A percentile compares a stretch with the other conserved stretches of the same genome.
These are phyloP conservation scores for Macrosoma leucophasiata DNA, from an alignment of 2,888 invertebrate genomes.

Conservation along the genomic window DNA sequence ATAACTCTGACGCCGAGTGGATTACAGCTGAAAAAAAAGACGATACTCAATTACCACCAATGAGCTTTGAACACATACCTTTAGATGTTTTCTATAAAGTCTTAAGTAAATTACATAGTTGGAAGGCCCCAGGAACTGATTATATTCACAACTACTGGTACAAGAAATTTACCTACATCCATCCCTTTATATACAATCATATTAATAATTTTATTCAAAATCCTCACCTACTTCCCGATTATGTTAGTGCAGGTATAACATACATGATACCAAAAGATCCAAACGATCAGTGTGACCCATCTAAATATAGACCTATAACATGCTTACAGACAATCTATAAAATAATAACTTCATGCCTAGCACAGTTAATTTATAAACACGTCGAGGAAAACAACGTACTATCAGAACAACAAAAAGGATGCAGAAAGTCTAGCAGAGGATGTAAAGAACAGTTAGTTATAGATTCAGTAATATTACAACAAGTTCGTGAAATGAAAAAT, in stretches of 20 bases:
- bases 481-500: constrained; percentile 12
- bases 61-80: constrained; percentile 7
- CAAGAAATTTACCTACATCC: constrained; percentile 12
- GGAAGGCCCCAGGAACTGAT: constrained; percentile 18
- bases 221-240: constrained; percentile 14
- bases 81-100: constrained; percentile 8
- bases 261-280: constrained; percentile 19
- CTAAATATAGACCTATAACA: constrained; percentile 12
- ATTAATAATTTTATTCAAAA: constrained; percentile 10
- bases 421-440: constrained; percentile 2
- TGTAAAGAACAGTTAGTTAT: constrained; percentile 7
- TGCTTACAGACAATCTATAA: constrained; percentile 12
- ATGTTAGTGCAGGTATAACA: constrained; percentile 17
- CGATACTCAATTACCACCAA: no score
- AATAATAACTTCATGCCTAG: constrained; percentile 9
- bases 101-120: constrained; percentile 8
- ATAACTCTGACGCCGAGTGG: no score
- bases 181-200: constrained; percentile 7
- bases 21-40: no score
- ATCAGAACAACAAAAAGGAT: constrained; percentile 5
- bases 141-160: constrained; percentile 19
- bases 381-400: neutral
- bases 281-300: constrained; percentile 6
- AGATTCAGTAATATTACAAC: constrained; percentile 8
- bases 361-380: constrained; percentile 1